These are phyloP conservation scores for Propsilocerus akamusi DNA, from an alignment of 1,140 invertebrate species.

Conservation along the genomic window DNA sequence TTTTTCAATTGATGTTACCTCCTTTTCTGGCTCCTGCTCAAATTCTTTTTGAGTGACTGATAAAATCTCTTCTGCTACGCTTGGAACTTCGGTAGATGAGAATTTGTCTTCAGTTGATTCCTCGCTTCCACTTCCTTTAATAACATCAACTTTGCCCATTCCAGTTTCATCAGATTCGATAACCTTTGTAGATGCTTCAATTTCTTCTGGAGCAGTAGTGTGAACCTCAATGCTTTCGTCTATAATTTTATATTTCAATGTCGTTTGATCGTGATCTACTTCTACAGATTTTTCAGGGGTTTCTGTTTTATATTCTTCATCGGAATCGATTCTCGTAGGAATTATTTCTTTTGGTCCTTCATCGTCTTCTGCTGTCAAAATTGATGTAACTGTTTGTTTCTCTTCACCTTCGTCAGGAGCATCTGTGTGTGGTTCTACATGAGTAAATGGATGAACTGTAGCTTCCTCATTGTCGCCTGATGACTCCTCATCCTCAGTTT, in stretches of 20 bases:
- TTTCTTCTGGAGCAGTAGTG: too few species aligned
- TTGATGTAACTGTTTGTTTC: constrained; percentile 8
- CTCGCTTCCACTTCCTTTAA: background rate
- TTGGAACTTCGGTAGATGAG: background rate
- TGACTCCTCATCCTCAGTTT: constrained; percentile 6
- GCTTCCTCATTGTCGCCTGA: constrained; percentile 7
- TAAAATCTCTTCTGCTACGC: background rate
- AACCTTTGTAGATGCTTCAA: background rate
- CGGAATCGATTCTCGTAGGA: constrained; percentile 6
- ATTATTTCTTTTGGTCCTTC: constrained; percentile 6
- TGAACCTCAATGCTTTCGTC: too few species aligned
- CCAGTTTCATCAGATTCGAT: background rate
- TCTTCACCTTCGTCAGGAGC: constrained; percentile 7
- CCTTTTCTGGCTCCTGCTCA: background rate
- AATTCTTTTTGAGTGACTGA: background rate
- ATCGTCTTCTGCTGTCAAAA: constrained; percentile 8
- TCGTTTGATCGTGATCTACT: constrained; percentile 8
- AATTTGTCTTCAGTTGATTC: too few species aligned
- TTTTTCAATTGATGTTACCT: background rate
- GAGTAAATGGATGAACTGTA: background rate
- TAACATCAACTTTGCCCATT: background rate
- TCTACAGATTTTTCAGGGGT: constrained; percentile 9
- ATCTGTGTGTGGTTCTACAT: background rate
- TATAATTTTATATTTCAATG: background rate
- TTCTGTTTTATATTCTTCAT: too few species aligned